A percentile compares a stretch with the other conserved stretches of the same genome.
Evolutionary conservation across 2,888 invertebrate genomes (phyloP).

Genomic region (Dorcus hopei): DNA sequence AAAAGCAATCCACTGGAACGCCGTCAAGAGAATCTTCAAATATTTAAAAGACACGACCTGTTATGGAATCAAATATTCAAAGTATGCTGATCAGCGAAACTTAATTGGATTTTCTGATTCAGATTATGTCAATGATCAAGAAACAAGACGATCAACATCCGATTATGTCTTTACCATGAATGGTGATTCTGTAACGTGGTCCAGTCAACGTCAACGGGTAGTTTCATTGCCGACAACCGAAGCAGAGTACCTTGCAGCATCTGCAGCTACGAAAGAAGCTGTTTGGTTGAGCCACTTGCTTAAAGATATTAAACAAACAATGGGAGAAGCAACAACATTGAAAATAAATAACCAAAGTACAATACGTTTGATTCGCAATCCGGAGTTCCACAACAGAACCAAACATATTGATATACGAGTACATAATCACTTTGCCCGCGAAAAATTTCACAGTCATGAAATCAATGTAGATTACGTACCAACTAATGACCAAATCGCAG

Average conservation of each 20-base stretch:
- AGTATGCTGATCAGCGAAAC: no score
- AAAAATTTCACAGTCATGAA: conserved; percentile 12
- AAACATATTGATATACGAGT: conserved; percentile 32
- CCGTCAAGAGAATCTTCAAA: no score
- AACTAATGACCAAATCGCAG: conserved; percentile 1
- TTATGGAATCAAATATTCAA: no score
- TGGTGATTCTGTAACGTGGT: conserved; percentile 25
- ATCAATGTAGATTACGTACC: neutral
- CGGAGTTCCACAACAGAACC: conserved; percentile 21
- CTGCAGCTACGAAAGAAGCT: conserved; percentile 17
- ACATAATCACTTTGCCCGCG: conserved; percentile 26
- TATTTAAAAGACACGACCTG: no score
- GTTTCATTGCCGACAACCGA: conserved; percentile 29
- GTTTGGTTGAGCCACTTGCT: conserved; percentile 27
- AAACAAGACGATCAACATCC: neutral
- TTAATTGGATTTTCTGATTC: no score
- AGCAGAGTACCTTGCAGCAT: no score
- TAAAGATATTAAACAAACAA: conserved; percentile 21
- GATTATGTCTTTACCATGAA: conserved; percentile 24
- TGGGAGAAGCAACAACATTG: no score
- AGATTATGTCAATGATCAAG: no score
- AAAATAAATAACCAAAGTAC: no score
- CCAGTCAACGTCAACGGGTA: conserved; percentile 20
- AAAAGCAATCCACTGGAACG: no score
- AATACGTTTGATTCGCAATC: no score